phyloP scores from a whole-genome alignment of 2,888 invertebrate genomes.

The Panopea generosa region DNA sequence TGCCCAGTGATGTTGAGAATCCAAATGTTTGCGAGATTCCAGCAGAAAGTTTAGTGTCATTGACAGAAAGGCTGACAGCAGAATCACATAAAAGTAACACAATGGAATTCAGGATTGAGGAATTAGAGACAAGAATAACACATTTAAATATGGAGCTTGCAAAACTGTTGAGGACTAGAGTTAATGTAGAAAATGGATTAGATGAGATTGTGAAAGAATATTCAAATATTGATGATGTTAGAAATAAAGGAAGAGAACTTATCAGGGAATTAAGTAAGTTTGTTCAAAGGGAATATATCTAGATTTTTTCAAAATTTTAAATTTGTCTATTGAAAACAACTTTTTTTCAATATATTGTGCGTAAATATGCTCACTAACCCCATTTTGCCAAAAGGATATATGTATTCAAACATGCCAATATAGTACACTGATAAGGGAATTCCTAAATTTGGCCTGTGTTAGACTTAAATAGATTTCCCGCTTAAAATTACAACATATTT shows the following conservation, averaged over 20 bases:
- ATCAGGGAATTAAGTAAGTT: constrained; percentile 77
- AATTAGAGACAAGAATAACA: constrained; percentile 83
- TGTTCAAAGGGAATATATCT: too few relatives aligned
- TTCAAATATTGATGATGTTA: constrained; percentile 66
- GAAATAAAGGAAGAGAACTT: constrained; percentile 71
- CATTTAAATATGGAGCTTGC: constrained; percentile 79
- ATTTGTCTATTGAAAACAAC: neutral
- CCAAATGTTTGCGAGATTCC: constrained; percentile 56
- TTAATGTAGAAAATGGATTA: constrained; percentile 79
- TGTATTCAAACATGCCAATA: too few relatives aligned
- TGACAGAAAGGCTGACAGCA: constrained; percentile 56
- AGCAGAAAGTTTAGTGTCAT: constrained; percentile 49
- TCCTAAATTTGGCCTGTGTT: too few relatives aligned
- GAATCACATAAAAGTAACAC: constrained; percentile 59
- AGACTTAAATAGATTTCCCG: too few relatives aligned
- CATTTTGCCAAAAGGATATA: too few relatives aligned
- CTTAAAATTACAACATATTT: too few relatives aligned
- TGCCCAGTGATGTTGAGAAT: constrained; percentile 45
- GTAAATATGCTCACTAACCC: too few relatives aligned
- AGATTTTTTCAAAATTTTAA: too few relatives aligned
- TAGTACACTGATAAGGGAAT: too few relatives aligned
- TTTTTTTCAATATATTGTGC: constrained; percentile 1
- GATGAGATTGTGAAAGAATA: constrained; percentile 70
- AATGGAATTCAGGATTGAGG: constrained; percentile 78
- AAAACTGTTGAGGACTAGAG: constrained; percentile 75